phyloP scores from a whole-genome alignment of 2,113 vertebrate species.

The Eulemur rufifrons region DNA sequence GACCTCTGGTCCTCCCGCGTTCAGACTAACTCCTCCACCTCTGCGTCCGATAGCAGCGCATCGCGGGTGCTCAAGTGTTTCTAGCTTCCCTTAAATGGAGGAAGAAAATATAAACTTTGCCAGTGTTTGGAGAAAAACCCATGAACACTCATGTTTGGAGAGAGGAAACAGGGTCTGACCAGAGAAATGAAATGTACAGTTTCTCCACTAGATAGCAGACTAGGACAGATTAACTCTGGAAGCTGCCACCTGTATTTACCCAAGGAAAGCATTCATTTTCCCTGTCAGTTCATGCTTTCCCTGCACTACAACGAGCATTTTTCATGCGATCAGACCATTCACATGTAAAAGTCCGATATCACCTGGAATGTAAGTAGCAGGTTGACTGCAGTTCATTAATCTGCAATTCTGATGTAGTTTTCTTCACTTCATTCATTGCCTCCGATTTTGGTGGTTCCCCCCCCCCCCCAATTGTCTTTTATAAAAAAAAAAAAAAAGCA shows the following conservation, averaged over 20 bases:
- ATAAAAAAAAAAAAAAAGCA: background rate
- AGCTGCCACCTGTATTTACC: accelerated
- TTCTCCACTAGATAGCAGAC: background rate
- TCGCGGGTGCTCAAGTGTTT: background rate
- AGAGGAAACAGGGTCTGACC: background rate
- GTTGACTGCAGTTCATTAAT: background rate
- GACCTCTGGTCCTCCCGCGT: background rate
- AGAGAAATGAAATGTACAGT: background rate
- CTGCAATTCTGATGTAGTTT: background rate
- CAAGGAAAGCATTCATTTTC: background rate
- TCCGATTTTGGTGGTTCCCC: background rate
- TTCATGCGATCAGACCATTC: background rate
- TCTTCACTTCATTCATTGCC: constrained; percentile 1
- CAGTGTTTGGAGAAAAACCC: background rate
- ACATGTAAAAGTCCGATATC: background rate
- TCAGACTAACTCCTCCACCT: background rate
- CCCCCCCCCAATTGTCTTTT: background rate
- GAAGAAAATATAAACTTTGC: background rate
- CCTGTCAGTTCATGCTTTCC: background rate
- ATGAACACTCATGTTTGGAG: background rate
- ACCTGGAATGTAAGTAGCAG: background rate
- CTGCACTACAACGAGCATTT: background rate
- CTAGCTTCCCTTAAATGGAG: background rate
- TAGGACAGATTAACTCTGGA: background rate
- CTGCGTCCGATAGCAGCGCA: background rate